Conservation (phyloP, 2,113 vertebrate genomes). For the Odontesthes bonariensis region DNA sequence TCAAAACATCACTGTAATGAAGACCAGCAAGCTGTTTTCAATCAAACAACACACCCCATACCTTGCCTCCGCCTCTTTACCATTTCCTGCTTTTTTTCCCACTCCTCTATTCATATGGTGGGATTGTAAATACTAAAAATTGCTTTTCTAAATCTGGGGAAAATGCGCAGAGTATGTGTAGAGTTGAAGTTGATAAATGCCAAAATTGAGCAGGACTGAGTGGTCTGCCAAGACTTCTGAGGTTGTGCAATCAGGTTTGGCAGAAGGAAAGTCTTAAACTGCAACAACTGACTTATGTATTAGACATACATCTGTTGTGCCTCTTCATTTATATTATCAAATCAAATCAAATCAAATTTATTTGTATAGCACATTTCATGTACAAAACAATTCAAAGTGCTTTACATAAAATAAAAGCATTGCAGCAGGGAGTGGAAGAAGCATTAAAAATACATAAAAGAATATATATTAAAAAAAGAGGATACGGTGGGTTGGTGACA, state of each 20-base stretch:
- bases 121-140: slow-evolving; percentile 24
- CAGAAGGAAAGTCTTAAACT: slow-evolving; percentile 2
- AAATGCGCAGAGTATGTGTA: slow-evolving; percentile 28
- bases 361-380: too few species aligned
- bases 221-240: slow-evolving; percentile 39
- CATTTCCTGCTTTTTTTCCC: slow-evolving; percentile 44
- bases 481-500: neutral
- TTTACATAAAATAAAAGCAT: too few species aligned
- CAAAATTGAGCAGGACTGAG: slow-evolving; percentile 4
- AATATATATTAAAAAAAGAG: slow-evolving; percentile 5
- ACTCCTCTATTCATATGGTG: slow-evolving; percentile 27
- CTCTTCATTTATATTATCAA: neutral
- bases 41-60: slow-evolving; percentile 66
- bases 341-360: too few species aligned
- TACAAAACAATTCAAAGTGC: too few species aligned
- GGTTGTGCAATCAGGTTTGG: slow-evolving; percentile 26
- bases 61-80: slow-evolving; percentile 37
- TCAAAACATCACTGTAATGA: slow-evolving; percentile 60
- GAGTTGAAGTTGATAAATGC: slow-evolving; percentile 38
- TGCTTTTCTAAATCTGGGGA: slow-evolving; percentile 15
- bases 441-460: too few species aligned
- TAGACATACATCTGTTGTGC: slow-evolving; percentile 10
- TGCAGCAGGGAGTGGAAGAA: too few species aligned
- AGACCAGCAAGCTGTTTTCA: slow-evolving; percentile 72
- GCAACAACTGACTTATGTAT: neutral